Base-by-base conservation (phyloP, 2,797 vertebrate species). In the Acipenser transmontanus region DNA sequence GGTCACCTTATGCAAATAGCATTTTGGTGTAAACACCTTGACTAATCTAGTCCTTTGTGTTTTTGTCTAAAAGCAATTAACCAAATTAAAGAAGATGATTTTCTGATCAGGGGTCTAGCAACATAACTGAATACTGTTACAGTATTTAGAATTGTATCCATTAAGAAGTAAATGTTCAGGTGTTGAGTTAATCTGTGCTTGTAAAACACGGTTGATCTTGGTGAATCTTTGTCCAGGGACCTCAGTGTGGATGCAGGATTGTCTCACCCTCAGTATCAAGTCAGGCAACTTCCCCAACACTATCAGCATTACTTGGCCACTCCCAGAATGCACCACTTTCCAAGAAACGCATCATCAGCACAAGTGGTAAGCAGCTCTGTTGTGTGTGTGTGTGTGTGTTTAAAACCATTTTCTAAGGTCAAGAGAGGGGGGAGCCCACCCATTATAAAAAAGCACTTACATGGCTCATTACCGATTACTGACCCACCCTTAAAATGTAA, bases 301-400 rank as follows among this genome's bases (percentile, higher is more conserved):
- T 98, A 97, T 93, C 96, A 98, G 85, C 96, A 98, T 90, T 98
- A 98, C 85, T 81, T 99, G 83, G 91, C 95, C 9, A 95, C 94
- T 68, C 93, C 95, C 74, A 91, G 95, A 77, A 89, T 98, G 88
- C 96, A 98, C 81, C 95, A 98, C 79, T 97, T 98, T 72, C 92
- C 95, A 73, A 91, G 96, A 82, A 98, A 89, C 85, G 93, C 94
- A 73, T 93, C 96, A 74, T 95, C 94, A 66, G 92, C 97, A 9
- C 96, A 8, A 20, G 69, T 66, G 62, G 62, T 62, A 65, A 56
- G 48, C 60, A 62, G 50, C 49, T 50, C 59, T 66, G 17, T 50
- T 47, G 51, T 49, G 8, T 12, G 17, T 59, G 52, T 62, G 8
- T 49, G 12, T 61, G 20, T 34, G 86, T 85, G 78, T 80, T 84